Evolutionary conservation across 1,140 invertebrate genomes (phyloP), one percentile per base, ranked within the genome.

Genomic region (Ditylenchus dipsaci): DNA sequence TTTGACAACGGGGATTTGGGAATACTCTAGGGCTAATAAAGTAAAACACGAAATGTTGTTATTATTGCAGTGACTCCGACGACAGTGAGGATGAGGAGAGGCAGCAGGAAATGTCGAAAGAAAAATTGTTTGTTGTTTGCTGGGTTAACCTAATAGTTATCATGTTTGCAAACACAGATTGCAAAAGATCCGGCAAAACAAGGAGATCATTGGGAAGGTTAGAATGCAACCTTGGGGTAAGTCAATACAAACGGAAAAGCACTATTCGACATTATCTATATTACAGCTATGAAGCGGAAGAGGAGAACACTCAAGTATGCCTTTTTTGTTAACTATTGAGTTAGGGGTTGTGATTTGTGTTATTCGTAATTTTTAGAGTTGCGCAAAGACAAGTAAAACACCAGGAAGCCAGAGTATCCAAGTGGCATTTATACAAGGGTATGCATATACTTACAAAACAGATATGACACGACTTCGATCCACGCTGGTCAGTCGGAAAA

Each of bases 141-240:
- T 26, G 3, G 15, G 23, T 17, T 21, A 53, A 21, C 15, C 8
- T 53, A 53, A 26, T 53, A 21, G n/a, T 7, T 7, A 53, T 53
- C 8, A 53, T 53, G 3, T 19, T 21, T 53, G 3, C 3, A 3
- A 19, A 21, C 23, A 53, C 23, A 53, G 49, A 65, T 90, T 91
- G 78, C 91, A 94, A 81, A 92, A 92, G 76, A 89, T 97, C 57
- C 88, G 90, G 72, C 84, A 94, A 23, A 92, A 96, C 83, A 95
- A 95, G 83, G 92, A 95, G 84, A 91, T 96, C 0, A 86, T 95
- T 47, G 88, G 89, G 63, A 91, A 89, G 29, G 89, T 94, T 1
- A 91, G 91, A 78, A 88, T 90, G 71, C 92, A 95, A 79, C 91
- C 92, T 1, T 91, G 92, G 89, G 87, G 88, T 33, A 11, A 38